Evolutionary conservation across 2,797 vertebrate species (phyloP).

Genomic region (Periparus ater): DNA sequence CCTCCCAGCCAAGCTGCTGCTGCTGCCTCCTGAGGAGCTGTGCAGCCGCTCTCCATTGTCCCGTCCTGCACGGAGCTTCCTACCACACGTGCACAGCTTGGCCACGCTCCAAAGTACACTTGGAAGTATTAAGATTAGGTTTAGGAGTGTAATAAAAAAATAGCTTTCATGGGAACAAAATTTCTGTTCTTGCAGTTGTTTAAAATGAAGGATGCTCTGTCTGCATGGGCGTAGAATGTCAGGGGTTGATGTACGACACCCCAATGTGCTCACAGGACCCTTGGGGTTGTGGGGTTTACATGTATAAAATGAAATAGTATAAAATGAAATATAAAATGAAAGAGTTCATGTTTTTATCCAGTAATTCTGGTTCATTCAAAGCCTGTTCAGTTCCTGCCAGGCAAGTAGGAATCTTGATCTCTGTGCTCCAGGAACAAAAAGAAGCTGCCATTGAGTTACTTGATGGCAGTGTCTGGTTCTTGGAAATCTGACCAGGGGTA

Average conservation of each 20-base stretch:
- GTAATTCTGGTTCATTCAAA: neutral
- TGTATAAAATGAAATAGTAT: neutral
- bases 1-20: neutral
- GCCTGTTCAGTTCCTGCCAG: neutral
- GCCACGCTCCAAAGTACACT: slow-evolving; percentile 38
- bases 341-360: neutral
- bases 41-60: neutral
- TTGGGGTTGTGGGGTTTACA: neutral
- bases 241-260: neutral
- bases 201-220: neutral
- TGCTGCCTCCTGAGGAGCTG: neutral
- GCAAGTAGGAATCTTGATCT: neutral
- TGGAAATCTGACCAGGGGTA: neutral
- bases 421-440: neutral
- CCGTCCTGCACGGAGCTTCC: neutral
- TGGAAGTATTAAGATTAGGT: slow-evolving; percentile 29
- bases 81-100: slow-evolving; percentile 24
- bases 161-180: slow-evolving; percentile 24
- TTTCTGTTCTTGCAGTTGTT: neutral
- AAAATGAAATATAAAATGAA: neutral
- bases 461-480: neutral
- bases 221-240: neutral
- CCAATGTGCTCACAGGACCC: fast-evolving
- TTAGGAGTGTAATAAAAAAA: slow-evolving; percentile 19
- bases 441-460: neutral